Evolutionary conservation across 2,113 vertebrate genomes (phyloP), one percentile per base, ranked within the genome.

Genomic region (Morone saxatilis): DNA sequence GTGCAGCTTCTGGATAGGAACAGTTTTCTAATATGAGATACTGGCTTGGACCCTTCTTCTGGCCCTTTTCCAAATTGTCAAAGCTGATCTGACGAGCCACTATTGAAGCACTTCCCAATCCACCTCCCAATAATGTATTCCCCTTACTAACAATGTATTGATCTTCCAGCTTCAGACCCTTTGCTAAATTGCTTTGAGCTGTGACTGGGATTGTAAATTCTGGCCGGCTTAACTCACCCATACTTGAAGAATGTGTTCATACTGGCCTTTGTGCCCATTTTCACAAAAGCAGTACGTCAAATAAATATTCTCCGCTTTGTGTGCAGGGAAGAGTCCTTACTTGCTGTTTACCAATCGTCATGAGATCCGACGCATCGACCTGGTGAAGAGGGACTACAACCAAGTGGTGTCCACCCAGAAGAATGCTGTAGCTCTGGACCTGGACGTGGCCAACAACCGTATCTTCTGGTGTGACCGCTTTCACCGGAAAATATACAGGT

Each of bases 401-500:
- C 98, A 97, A 59, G 96, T 99, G 88, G 98, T 98, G 41, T 97
- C 98, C 53, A 97, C 97, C 71, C 96, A 99, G 92, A 99, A 99
- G 94, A 99, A 99, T 0, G 97, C 97, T 0, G 98, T 99, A 88
- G 97, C 98, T 0, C 94, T 99, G 60, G 97, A 98, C 0, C 95
- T 99, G 57, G 97, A 99, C 25, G 97, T 99, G 73, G 96, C 96
- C 76, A 96, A 97, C 79, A 98, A 98, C 88, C 97, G 96, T 19
- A 95, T 99, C 81, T 99, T 98, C 84, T 99, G 98, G 98, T 98
- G 97, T 78, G 98, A 99, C 86, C 94, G 98, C 68, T 99, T 98
- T 93, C 97, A 98, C 88, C 94, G 97, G 53, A 98, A 97, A 93
- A 99, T 99, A 93, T 99, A 98, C 93, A 98, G 97, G 98, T 99